phyloP scores from a whole-genome alignment of 1,140 invertebrate species.

The Acromyrmex heyeri region DNA sequence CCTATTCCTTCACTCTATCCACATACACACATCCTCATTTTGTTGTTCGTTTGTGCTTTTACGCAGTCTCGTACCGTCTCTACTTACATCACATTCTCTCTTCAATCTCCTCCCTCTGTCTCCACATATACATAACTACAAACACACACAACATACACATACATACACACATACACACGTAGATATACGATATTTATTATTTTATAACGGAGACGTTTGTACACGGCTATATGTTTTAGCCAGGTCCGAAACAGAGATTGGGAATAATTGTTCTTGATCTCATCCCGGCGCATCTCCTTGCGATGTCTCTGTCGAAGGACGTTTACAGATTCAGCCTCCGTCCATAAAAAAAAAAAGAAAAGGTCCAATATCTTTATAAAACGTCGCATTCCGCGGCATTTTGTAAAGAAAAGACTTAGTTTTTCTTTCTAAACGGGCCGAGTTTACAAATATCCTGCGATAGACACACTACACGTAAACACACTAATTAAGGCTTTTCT shows the following conservation, averaged over 20 bases:
- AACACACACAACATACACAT: background rate
- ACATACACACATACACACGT: background rate
- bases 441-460: conserved; percentile 38
- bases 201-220: conserved; percentile 51
- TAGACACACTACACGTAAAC: conserved; percentile 17
- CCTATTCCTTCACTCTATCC: conserved; percentile 42
- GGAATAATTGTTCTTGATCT: conserved; percentile 41
- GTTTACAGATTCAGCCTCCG: background rate
- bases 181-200: conserved; percentile 66
- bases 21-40: background rate
- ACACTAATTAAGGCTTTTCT: conserved; percentile 22
- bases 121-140: background rate
- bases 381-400: background rate
- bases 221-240: conserved; percentile 40
- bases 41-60: conserved; percentile 40
- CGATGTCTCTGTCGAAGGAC: conserved; percentile 31
- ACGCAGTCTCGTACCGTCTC: background rate
- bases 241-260: conserved; percentile 28
- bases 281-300: background rate
- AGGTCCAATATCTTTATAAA: background rate
- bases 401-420: background rate
- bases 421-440: background rate
- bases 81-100: background rate
- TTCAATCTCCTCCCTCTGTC: background rate
- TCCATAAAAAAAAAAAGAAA: background rate